Evolutionary conservation across 1,140 invertebrate species (phyloP), one percentile per base, ranked within the genome.

Genomic region (Proctacanthus coquilletti): DNA sequence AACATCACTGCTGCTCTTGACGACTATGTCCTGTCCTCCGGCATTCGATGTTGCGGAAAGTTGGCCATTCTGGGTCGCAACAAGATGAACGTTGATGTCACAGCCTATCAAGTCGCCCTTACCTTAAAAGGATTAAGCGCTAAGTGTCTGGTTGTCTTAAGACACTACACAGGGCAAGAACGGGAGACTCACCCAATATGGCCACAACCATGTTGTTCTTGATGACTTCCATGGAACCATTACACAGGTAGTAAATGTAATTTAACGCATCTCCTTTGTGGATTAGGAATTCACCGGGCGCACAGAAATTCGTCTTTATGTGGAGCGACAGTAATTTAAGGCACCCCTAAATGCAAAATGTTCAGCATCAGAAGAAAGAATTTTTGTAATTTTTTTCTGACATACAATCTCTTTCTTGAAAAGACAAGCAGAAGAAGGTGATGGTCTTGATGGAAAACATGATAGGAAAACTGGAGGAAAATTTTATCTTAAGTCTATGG

Each of bases 131-230:
- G 36, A n/a, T n/a, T n/a, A n/a, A n/a, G n/a, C n/a, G n/a, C n/a
- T n/a, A n/a, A n/a, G n/a, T n/a, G n/a, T n/a, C n/a, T n/a, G n/a
- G n/a, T n/a, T n/a, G n/a, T n/a, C n/a, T n/a, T n/a, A n/a, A n/a
- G n/a, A n/a, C n/a, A n/a, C n/a, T n/a, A n/a, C n/a, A n/a, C n/a
- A n/a, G n/a, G n/a, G n/a, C n/a, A n/a, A 27, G 13, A 27, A 9
- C 23, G 15, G 11, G 6, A 27, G 40, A 51, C 66, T 71, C 69
- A 95, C 94, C 93, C 50, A 98, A 70, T 54, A 98, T 98, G 32
- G 94, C 94, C 14, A 98, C 92, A 33, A 98, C 94, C 80, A 96
- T 94, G 42, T 84, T 84, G 55, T 97, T 86, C 60, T 95, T 92
- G 41, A 98, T 81, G 23, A 98, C 93, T 66, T 98, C 94, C 80